These are phyloP conservation scores for Notodonta dromedarius DNA, from an alignment of 2,888 invertebrate species.

Conservation along the genomic window DNA sequence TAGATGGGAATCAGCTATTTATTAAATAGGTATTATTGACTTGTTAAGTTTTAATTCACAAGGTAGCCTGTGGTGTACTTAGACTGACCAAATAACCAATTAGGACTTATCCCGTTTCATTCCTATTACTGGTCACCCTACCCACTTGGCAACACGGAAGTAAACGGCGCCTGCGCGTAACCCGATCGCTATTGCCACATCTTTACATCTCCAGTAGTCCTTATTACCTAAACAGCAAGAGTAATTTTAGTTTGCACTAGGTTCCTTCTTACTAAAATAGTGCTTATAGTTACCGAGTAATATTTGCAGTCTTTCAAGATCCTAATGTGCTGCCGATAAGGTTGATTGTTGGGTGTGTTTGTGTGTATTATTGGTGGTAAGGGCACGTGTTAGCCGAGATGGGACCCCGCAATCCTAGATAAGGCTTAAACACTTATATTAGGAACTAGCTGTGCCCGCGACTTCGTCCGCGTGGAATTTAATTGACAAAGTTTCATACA, in stretches of 20 bases:
- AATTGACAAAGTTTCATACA: no score
- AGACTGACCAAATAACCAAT: background rate
- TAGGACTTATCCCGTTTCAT: slow-evolving; percentile 6
- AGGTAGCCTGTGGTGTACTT: no score
- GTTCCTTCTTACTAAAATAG: slow-evolving; percentile 6
- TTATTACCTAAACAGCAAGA: slow-evolving; percentile 14
- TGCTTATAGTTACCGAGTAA: slow-evolving; percentile 10
- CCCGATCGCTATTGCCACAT: slow-evolving; percentile 36
- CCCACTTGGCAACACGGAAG: slow-evolving; percentile 38
- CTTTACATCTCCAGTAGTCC: slow-evolving; percentile 12
- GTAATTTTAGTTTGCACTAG: slow-evolving; percentile 12
- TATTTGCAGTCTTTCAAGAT: background rate
- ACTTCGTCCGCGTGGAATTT: no score
- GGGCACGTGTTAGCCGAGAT: slow-evolving; percentile 42
- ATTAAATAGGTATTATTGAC: no score
- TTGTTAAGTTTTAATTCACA: no score
- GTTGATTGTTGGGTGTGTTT: slow-evolving; percentile 17
- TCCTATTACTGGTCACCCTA: slow-evolving; percentile 31
- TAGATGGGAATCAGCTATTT: no score
- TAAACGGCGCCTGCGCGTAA: slow-evolving; percentile 27
- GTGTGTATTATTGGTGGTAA: slow-evolving; percentile 14
- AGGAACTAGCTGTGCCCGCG: no score
- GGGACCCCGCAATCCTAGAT: slow-evolving; percentile 40
- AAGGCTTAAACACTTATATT: slow-evolving; percentile 33
- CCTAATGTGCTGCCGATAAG: slow-evolving; percentile 11